These are phyloP conservation scores for Quiscalus mexicanus DNA, from an alignment of 2,113 vertebrate species.

Conservation along the genomic window DNA sequence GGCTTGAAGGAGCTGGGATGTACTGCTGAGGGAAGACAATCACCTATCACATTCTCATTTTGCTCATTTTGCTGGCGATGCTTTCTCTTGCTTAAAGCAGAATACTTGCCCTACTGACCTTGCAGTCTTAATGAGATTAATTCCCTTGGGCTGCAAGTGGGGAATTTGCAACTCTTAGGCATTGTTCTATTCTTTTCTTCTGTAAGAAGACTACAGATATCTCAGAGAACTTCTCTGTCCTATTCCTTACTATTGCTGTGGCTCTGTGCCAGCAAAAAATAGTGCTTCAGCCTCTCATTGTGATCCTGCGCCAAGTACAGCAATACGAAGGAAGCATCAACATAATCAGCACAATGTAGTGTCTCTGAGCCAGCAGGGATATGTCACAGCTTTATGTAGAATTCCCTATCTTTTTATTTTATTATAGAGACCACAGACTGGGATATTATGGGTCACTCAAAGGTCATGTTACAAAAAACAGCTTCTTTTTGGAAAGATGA, in stretches of 20 bases:
- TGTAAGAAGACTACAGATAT: slow-evolving; percentile 7
- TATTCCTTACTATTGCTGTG: slow-evolving; percentile 44
- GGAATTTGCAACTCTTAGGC: neutral
- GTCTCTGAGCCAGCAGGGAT: slow-evolving; percentile 74
- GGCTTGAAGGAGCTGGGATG: neutral
- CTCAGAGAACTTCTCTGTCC: neutral
- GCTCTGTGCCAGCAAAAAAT: slow-evolving; percentile 66
- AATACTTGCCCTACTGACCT: neutral
- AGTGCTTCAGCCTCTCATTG: slow-evolving; percentile 65
- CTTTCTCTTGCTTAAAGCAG: neutral
- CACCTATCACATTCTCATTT: neutral
- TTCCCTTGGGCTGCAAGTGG: neutral
- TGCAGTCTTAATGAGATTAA: neutral
- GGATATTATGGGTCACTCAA: slow-evolving; percentile 70
- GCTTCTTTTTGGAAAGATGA: slow-evolving; percentile 63
- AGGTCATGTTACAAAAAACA: slow-evolving; percentile 69
- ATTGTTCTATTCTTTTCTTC: slow-evolving; percentile 8
- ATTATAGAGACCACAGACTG: slow-evolving; percentile 75
- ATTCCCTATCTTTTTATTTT: slow-evolving; percentile 72
- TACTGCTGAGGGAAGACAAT: neutral
- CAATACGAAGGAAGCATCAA: slow-evolving; percentile 76
- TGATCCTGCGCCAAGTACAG: slow-evolving; percentile 78
- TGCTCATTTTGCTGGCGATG: neutral
- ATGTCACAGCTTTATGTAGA: slow-evolving; percentile 73
- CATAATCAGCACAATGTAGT: slow-evolving; percentile 71